A percentile compares a stretch with the other conserved stretches of the same genome.
Evolutionary conservation across 2,113 vertebrate species (phyloP).

Genomic region (Otocyon megalotis): DNA sequence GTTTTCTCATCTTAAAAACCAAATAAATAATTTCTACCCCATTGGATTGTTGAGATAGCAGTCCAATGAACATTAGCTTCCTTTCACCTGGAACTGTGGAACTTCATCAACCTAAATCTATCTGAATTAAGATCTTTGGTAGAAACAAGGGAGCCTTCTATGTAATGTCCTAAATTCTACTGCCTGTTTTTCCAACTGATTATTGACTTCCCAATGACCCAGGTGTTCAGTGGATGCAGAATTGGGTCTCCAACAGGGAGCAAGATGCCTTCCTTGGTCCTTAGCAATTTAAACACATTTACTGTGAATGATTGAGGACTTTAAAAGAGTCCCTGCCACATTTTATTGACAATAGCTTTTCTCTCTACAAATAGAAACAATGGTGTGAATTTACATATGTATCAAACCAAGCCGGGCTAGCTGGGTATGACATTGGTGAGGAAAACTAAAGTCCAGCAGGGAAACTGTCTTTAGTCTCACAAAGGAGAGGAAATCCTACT

Average conservation of each 20-base stretch:
- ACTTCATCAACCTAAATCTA: not conserved
- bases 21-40: not conserved
- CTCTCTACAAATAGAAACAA: constrained; percentile 44
- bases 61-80: not conserved
- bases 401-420: not conserved
- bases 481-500: constrained; percentile 38
- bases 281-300: constrained; percentile 26
- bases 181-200: not conserved
- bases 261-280: not conserved
- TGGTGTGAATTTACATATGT: constrained; percentile 4
- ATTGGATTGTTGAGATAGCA: not conserved
- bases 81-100: constrained; percentile 3
- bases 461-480: constrained; percentile 42
- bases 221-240: not conserved
- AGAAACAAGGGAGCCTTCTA: not conserved
- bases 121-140: not conserved
- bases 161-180: constrained; percentile 20
- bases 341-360: constrained; percentile 26
- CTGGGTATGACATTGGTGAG: not conserved
- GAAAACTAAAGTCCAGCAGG: not conserved
- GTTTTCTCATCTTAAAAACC: constrained; percentile 27
- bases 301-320: constrained; percentile 21
- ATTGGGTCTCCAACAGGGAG: not conserved
- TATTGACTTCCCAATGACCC: not conserved
- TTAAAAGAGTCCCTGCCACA: not conserved